Base-by-base conservation (phyloP, 2,888 invertebrate genomes). In the Tridacna gigas region DNA sequence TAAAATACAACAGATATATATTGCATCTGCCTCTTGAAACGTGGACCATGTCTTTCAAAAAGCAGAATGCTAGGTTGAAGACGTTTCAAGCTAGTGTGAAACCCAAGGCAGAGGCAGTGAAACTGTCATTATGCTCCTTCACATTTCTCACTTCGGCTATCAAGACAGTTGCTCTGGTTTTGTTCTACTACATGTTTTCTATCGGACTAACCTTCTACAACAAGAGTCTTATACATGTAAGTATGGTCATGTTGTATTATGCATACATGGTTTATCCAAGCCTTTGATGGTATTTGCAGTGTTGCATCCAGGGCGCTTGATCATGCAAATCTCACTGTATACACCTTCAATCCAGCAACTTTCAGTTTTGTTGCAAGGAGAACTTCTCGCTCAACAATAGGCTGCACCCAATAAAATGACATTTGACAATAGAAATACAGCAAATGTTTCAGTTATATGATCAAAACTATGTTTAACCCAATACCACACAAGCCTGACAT, bases 121-220 rank as follows among this genome's bases (percentile, higher is more conserved):
- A 92, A 80, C 82, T 82, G 74, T 92, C 91, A 0, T 47, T 92
- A 11, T 91, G 90, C 78, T 90, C 90, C 25, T 79, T 86, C 11
- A 48, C 78, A 5, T 93, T 91, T 79, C 25, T 92, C 5, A 82
- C 79, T 4, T 79, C 84, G 18, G 90, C 92, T 11, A 63, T 92
- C n/a, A 92, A 94, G 84, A 95, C 95, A 18, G 73, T 94, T 22
- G 90, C 92, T 71, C 92, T 98, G 69, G 97, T 99, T 86, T 94
- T 97, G 4, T 95, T 97, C 71, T 99, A 99, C 95, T 98, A 98
- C 94, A 96, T 97, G 18, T 96, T 99, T 79, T 99, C 99, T 20
- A 98, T 99, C 91, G 97, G 98, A 69, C 96, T 99, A 77, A 99
- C 99, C 15, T 99, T 99, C 95, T 99, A 99, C 95, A 99, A 99